Percentiles rank a stretch among this genome's conserved stretches.
Conservation (phyloP, 2,888 invertebrate genomes). For the Pyrochroa serraticornis region DNA sequence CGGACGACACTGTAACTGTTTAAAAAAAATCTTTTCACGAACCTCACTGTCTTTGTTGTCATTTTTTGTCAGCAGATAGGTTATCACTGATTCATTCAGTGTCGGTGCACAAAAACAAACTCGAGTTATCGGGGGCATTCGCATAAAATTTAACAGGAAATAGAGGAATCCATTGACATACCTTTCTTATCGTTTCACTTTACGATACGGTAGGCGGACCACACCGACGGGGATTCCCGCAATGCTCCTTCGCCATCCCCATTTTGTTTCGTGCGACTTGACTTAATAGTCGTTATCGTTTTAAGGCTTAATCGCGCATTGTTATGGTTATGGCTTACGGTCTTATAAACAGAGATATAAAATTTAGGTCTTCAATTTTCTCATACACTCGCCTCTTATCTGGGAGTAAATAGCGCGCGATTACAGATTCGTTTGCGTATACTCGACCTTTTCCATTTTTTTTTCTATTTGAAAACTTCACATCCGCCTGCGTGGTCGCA, state of each 20-base stretch:
- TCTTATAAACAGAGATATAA: constrained; percentile 16
- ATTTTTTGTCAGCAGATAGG: background rate
- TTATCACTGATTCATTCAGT: constrained; percentile 18
- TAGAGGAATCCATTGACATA: background rate
- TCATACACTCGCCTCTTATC: constrained; percentile 7
- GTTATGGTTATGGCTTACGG: constrained; percentile 18
- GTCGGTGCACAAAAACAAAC: background rate
- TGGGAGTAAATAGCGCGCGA: constrained; percentile 2
- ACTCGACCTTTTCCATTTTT: constrained; percentile 1
- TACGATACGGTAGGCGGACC: too few species aligned
- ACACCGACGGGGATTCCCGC: background rate
- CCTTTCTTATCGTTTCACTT: background rate
- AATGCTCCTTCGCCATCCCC: background rate
- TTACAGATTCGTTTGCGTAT: constrained; percentile 7
- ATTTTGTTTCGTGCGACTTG: background rate
- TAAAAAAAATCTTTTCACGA: too few species aligned
- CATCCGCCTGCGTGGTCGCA: constrained; percentile 7
- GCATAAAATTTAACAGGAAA: constrained; percentile 1
- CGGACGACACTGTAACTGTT: too few species aligned
- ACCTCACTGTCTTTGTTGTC: too few species aligned
- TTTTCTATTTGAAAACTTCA: constrained; percentile 1
- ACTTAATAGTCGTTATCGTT: too few species aligned
- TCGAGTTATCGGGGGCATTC: background rate
- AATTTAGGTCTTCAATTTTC: constrained; percentile 18
- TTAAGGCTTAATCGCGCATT: constrained; percentile 13